A percentile compares a stretch with the other conserved stretches of the same genome.
Evolutionary conservation across 2,113 vertebrate species (phyloP).

Genomic region (Anguilla japonica): DNA sequence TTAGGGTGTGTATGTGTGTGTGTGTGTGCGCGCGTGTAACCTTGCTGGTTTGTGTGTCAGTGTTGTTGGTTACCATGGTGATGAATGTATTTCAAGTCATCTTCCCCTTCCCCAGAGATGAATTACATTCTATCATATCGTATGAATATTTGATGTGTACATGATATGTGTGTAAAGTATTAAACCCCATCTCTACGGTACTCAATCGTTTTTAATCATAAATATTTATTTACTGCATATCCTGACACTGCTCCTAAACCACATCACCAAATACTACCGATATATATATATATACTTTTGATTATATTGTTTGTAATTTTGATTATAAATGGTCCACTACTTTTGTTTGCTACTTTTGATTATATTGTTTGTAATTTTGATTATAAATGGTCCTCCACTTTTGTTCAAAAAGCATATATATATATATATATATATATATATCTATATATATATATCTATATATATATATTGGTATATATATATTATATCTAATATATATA

Average conservation of each 20-base stretch:
- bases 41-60: neutral
- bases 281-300: too few species aligned
- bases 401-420: too few species aligned
- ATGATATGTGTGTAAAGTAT: conserved; percentile 28
- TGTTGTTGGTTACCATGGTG: neutral
- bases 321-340: too few species aligned
- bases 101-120: conserved; percentile 4
- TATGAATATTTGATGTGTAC: conserved; percentile 58
- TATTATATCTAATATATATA: too few species aligned
- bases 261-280: neutral
- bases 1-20: neutral
- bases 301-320: too few species aligned
- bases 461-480: too few species aligned
- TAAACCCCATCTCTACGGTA: conserved; percentile 50
- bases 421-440: too few species aligned
- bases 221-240: conserved; percentile 52
- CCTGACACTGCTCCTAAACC: conserved; percentile 29
- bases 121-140: conserved; percentile 42
- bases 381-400: too few species aligned
- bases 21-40: neutral
- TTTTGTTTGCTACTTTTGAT: too few species aligned
- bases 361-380: too few species aligned
- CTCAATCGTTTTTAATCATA: conserved; percentile 50
- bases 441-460: too few species aligned
- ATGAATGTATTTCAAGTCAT: neutral